Conservation (phyloP, 2,113 vertebrate species). For the Lynx canadensis region DNA sequence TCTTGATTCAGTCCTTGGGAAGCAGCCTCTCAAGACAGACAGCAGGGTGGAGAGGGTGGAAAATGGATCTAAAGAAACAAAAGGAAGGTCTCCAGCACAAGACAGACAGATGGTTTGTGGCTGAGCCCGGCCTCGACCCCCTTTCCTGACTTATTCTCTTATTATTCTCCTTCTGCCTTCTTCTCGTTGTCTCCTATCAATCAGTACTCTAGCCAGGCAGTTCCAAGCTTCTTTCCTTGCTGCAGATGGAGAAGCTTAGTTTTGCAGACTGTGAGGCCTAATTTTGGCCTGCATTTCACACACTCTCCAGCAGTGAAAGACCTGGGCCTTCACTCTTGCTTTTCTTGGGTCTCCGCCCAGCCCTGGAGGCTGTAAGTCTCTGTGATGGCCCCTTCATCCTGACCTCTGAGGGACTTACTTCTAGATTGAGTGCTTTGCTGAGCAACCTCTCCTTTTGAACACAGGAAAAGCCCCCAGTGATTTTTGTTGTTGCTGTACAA, state of each 20-base stretch:
- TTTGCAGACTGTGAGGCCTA: not conserved
- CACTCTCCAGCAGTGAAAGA: not conserved
- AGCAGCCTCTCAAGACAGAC: not conserved
- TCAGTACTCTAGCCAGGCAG: not conserved
- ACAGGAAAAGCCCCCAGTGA: not conserved
- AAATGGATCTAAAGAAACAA: not conserved
- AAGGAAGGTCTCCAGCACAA: not conserved
- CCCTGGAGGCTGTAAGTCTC: not conserved
- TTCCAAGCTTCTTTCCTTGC: not conserved
- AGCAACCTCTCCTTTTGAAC: not conserved
- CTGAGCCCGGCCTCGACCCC: not conserved
- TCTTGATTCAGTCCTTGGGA: not conserved
- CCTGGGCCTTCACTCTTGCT: not conserved
- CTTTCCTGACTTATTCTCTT: not conserved
- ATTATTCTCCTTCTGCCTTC: not conserved
- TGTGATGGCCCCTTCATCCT: not conserved
- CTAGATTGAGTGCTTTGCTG: not conserved
- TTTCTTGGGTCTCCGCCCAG: constrained; percentile 22
- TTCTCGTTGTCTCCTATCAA: not conserved
- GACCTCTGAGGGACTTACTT: not conserved
- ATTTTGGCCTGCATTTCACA: not conserved
- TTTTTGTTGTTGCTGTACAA: not conserved
- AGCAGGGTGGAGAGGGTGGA: not conserved
- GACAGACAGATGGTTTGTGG: not conserved
- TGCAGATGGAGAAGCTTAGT: not conserved